Base-by-base conservation (phyloP, 1,140 invertebrate genomes). In the Bombus cullumanus region DNA sequence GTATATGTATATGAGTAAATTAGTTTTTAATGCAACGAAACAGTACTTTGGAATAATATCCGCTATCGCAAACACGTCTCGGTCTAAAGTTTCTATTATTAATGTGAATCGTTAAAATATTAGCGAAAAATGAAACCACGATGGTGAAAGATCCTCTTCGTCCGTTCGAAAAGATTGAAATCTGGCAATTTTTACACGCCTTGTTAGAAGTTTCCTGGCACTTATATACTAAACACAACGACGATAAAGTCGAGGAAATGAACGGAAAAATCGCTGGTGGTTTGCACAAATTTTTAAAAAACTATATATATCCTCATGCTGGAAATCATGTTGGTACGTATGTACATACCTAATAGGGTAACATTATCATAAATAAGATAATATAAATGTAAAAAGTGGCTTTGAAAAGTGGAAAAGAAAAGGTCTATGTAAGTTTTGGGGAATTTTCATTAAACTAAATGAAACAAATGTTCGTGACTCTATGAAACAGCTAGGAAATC, bases 131-230 rank as follows among this genome's bases (percentile, higher is more conserved):
- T 53, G 57, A 86, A 69, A 82, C 37, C 6, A 75, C 95, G 88
- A 90, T 95, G 3, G 89, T 96, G 6, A 94, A 94, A 83, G 91
- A 90, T 25, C 88, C 93, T 0, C 95, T 96, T 86, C 80, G 95
- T 89, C 96, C 96, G 2, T 96, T 96, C 90, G 96, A 96, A 86
- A 94, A 93, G 84, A 95, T 96, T 85, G 96, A 96, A 91, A 96
- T 96, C 91, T 96, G 96, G 96, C 96, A 96, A 91, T 96, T 96
- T 92, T 76, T 96, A 25, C 96, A 96, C 76, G 95, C 95, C 13
- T 82, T 96, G 6, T 92, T 96, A 57, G 93, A 95, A 69, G 92
- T 96, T 31, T 94, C 96, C 6, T 96, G 93, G 89, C 93, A 94
- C 79, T 81, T 96, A 22, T 96, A 96, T 81, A 92, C 93, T 3